Evolutionary conservation across 2,888 invertebrate genomes (phyloP), one percentile per base, ranked within the genome.

Genomic region (Pristionchus arcanus): DNA sequence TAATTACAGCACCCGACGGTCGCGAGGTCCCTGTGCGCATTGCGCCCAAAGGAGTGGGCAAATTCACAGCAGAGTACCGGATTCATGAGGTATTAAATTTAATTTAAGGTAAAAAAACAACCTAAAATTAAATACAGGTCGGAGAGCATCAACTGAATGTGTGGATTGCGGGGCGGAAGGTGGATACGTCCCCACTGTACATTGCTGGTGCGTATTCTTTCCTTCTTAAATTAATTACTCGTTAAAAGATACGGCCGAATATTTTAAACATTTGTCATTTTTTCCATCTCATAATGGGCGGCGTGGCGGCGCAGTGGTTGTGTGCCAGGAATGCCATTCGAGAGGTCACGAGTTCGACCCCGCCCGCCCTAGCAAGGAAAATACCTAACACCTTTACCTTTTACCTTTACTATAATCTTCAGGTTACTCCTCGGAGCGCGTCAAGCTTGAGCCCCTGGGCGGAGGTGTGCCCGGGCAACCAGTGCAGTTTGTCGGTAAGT

Each of bases 401-500:
- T n/a, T n/a, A n/a, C n/a, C n/a, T n/a, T n/a, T n/a, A n/a, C n/a
- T n/a, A n/a, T n/a, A n/a, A n/a, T 4, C 49, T n/a, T 87, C 90
- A 91, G 92, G 92, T 34, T 93, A 92, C 91, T 92, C 93, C 96
- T 97, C 98, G 92, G 97, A 97, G 92, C 96, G 98, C 92, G 98
- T 99, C 95, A 97, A 97, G 96, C 98, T 99, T 92, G 97, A 98
- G 89, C 98, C 98, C 95, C 97, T 98, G 59, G 97, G 97, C 94
- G 97, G 97, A 94, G 98, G 98, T 91, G 97, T 97, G 91, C 98
- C 98, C 68, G 98, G 98, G 89, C 98, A 98, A 96, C 97, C 98
- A 91, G 98, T 98, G 95, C 98, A 98, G 96, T 99, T 99, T 96
- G 97, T 97, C 97, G 98, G 98, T 98, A 96, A 95, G 88, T 34